phyloP scores from a whole-genome alignment of 2,888 invertebrate genomes.

The Pterobdella sp. region DNA sequence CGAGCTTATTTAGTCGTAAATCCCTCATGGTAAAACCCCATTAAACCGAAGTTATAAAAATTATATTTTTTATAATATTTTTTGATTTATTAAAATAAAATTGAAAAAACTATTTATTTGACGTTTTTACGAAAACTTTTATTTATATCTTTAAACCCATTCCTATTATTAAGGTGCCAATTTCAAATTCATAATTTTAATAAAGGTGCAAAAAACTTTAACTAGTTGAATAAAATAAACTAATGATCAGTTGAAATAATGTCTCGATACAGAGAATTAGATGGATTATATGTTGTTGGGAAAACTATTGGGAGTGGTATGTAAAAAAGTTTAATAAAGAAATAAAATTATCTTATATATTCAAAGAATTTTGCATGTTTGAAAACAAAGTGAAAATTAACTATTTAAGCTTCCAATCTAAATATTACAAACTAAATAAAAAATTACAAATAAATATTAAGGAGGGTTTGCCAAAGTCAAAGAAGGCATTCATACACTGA shows the following conservation, averaged over 20 bases:
- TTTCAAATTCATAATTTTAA: background rate
- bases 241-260: too few species aligned
- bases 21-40: too few species aligned
- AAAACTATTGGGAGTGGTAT: background rate
- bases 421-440: too few species aligned
- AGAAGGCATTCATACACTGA: slow-evolving; percentile 65
- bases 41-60: too few species aligned
- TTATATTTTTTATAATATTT: too few species aligned
- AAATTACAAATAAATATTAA: slow-evolving; percentile 32
- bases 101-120: background rate
- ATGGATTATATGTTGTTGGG: background rate
- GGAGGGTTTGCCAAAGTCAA: slow-evolving; percentile 77
- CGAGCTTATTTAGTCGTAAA: too few species aligned
- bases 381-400: too few species aligned
- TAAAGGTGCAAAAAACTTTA: slow-evolving; percentile 1
- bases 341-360: background rate
- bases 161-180: slow-evolving; percentile 2
- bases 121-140: background rate
- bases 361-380: background rate
- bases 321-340: background rate
- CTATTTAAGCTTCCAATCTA: background rate
- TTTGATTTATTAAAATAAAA: too few species aligned
- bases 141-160: background rate
- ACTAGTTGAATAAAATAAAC: background rate
- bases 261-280: background rate